Evolutionary conservation across 1,140 invertebrate genomes (phyloP).

Genomic region (Amyelois transitella): DNA sequence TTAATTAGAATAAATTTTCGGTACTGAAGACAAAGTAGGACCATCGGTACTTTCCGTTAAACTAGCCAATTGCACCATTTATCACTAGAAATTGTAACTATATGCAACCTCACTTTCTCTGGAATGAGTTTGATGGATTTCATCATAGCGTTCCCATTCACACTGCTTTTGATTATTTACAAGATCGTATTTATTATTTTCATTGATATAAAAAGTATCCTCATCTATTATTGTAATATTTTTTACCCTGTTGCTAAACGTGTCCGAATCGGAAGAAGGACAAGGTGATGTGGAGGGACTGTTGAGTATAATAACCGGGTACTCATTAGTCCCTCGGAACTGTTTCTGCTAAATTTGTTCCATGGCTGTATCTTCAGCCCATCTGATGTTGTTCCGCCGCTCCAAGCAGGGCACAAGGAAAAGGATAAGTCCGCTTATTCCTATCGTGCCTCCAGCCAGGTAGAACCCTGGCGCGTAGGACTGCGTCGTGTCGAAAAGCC

Average conservation of each 20-base stretch:
- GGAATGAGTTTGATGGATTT: conserved; percentile 53
- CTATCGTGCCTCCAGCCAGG: conserved; percentile 87
- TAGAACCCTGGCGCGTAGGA: conserved; percentile 91
- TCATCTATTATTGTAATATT: conserved; percentile 47
- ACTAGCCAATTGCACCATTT: conserved; percentile 28
- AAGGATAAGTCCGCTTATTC: conserved; percentile 90
- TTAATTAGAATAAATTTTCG: conserved; percentile 4
- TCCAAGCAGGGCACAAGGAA: conserved; percentile 90
- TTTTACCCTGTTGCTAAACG: conserved; percentile 64
- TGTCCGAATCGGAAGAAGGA: conserved; percentile 40
- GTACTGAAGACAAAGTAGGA: conserved; percentile 19
- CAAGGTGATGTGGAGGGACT: conserved; percentile 59
- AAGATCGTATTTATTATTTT: conserved; percentile 29
- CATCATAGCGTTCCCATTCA: conserved; percentile 31
- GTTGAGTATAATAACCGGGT: conserved; percentile 56
- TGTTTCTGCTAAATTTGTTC: conserved; percentile 61
- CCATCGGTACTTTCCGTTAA: conserved; percentile 13
- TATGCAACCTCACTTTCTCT: conserved; percentile 33
- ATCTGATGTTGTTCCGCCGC: conserved; percentile 47
- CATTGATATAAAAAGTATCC: conserved; percentile 26
- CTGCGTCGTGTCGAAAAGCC: conserved; percentile 83
- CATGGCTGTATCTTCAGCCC: conserved; percentile 38
- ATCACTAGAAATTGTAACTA: conserved; percentile 23
- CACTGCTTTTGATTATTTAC: conserved; percentile 32
- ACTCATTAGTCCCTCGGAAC: conserved; percentile 31